A percentile compares a stretch with the other conserved stretches of the same genome.
Conservation (phyloP, 2,888 invertebrate species). For the Orthosia cruda region DNA sequence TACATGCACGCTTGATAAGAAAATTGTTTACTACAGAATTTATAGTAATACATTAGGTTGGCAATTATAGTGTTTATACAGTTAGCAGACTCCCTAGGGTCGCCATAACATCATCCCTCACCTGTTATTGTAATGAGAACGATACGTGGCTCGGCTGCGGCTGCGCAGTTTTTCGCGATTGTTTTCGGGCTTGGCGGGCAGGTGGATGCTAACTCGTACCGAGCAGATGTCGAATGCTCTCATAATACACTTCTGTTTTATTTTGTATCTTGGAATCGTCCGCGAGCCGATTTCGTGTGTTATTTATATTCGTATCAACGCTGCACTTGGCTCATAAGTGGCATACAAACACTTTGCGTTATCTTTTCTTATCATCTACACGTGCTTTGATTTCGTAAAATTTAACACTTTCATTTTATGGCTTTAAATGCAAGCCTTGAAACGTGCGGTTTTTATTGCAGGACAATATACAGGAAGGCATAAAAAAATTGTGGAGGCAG, state of each 20-base stretch:
- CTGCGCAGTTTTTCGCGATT: constrained; percentile 81
- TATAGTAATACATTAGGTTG: constrained; percentile 51
- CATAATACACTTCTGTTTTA: constrained; percentile 65
- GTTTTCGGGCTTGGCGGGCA: constrained; percentile 81
- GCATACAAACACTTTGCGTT: constrained; percentile 35
- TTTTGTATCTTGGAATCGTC: constrained; percentile 59
- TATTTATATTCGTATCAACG: constrained; percentile 47
- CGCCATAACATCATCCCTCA: constrained; percentile 72
- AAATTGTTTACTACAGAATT: constrained; percentile 59
- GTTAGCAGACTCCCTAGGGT: constrained; percentile 56
- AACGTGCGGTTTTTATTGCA: constrained; percentile 35
- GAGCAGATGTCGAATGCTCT: constrained; percentile 83
- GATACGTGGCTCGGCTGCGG: constrained; percentile 37
- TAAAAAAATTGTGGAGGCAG: constrained; percentile 76
- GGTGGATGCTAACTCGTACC: constrained; percentile 79
- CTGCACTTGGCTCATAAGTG: constrained; percentile 36
- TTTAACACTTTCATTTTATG: constrained; percentile 45
- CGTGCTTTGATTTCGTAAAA: constrained; percentile 51
- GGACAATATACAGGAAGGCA: constrained; percentile 58
- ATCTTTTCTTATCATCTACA: constrained; percentile 38
- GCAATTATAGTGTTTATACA: constrained; percentile 55
- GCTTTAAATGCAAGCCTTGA: not conserved
- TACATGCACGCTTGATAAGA: constrained; percentile 57
- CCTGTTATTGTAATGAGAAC: constrained; percentile 79
- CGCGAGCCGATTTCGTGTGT: constrained; percentile 39